Conservation (phyloP, 2,797 vertebrate species). For the Schizothorax lantsangensis region DNA sequence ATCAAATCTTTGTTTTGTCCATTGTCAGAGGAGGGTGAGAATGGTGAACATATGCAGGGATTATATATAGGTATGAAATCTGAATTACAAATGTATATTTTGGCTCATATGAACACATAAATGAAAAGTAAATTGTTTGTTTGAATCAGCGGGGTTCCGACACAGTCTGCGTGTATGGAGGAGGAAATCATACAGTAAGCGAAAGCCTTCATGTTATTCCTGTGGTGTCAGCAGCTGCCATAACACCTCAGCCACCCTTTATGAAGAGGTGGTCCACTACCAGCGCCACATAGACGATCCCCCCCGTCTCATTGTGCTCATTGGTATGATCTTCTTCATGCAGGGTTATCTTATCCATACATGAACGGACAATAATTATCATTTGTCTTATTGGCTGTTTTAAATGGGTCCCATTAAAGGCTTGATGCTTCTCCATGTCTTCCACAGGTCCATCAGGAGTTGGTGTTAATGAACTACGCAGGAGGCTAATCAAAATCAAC, state of each 20-base stretch:
- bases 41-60: constrained; percentile 68
- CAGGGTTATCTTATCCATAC: neutral
- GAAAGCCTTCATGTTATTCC: constrained; percentile 71
- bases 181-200: constrained; percentile 75
- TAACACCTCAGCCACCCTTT: constrained; percentile 73
- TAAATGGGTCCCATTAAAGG: neutral
- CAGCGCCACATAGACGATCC: constrained; percentile 81
- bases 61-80: constrained; percentile 72
- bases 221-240: constrained; percentile 72
- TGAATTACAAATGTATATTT: neutral
- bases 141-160: constrained; percentile 86
- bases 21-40: constrained; percentile 83
- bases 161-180: constrained; percentile 88
- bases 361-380: neutral
- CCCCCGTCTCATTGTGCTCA: constrained; percentile 84
- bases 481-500: constrained; percentile 85
- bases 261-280: constrained; percentile 88
- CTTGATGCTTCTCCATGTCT: neutral
- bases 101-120: constrained; percentile 62
- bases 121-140: constrained; percentile 26
- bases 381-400: neutral
- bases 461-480: constrained; percentile 89
- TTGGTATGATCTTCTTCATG: constrained; percentile 77
- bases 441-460: constrained; percentile 87
- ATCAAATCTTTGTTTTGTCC: neutral